These are phyloP conservation scores for Clarias pachynema DNA, from an alignment of 2,797 vertebrate genomes.

Conservation along the genomic window DNA sequence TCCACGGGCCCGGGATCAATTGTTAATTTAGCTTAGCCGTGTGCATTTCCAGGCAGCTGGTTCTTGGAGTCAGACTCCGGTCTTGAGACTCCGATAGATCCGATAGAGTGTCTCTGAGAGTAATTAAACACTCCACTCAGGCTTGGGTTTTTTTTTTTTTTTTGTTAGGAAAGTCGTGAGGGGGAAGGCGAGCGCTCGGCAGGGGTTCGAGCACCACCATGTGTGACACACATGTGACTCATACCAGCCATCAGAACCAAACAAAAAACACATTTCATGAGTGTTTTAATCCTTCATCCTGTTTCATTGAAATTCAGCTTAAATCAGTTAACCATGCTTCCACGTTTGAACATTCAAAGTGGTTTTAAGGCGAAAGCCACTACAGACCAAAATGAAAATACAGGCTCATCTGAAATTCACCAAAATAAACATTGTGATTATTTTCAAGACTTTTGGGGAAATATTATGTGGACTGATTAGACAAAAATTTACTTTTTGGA, in stretches of 20 bases:
- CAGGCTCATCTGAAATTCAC: too few relatives aligned
- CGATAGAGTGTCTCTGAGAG: conserved; percentile 44
- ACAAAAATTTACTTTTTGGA: too few relatives aligned
- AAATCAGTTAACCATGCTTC: not conserved
- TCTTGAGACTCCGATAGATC: conserved; percentile 42
- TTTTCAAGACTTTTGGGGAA: too few relatives aligned
- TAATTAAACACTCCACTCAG: conserved; percentile 53
- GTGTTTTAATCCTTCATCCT: conserved; percentile 3
- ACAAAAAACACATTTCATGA: not conserved
- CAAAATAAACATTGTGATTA: too few relatives aligned
- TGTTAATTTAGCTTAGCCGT: conserved; percentile 43
- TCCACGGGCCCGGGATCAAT: conserved; percentile 36
- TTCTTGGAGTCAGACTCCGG: conserved; percentile 39
- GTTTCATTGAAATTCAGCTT: not conserved
- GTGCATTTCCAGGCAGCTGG: conserved; percentile 41
- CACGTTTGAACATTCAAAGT: not conserved
- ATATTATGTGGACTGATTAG: too few relatives aligned
- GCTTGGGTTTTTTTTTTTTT: conserved; percentile 16
- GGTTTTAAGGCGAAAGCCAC: too few relatives aligned
- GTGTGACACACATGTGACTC: conserved; percentile 39
- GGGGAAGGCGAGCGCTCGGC: not conserved
- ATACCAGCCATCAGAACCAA: conserved; percentile 7
- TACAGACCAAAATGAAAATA: too few relatives aligned
- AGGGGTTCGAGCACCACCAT: conserved; percentile 1
- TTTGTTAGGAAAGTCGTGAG: conserved; percentile 17